phyloP scores from a whole-genome alignment of 2,113 vertebrate genomes.

The Smithornis capensis region DNA sequence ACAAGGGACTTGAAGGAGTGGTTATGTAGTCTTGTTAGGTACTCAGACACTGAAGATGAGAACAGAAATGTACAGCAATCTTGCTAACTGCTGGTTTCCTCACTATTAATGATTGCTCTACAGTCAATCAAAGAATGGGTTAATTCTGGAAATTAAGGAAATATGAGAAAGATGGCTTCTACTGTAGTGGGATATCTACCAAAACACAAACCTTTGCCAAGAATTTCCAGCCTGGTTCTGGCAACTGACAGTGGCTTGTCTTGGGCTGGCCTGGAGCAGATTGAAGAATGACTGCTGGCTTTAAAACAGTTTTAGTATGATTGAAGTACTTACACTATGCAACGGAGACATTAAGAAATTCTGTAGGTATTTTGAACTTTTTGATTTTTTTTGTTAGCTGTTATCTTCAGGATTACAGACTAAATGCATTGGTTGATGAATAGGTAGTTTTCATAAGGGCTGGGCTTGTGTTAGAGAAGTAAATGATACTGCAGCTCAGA shows the following conservation, averaged over 20 bases:
- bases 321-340: not conserved
- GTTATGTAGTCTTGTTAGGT: not conserved
- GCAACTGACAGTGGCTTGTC: not conserved
- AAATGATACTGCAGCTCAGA: not conserved
- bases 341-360: not conserved
- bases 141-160: not conserved
- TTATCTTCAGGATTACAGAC: not conserved
- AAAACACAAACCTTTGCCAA: not conserved
- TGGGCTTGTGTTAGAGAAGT: not conserved
- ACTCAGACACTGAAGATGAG: not conserved
- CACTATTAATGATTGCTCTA: not conserved
- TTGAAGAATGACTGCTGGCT: not conserved
- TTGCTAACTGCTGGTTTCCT: not conserved
- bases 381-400: not conserved
- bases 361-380: not conserved
- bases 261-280: not conserved
- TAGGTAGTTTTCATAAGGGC: not conserved
- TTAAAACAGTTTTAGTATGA: not conserved
- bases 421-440: not conserved
- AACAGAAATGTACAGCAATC: not conserved
- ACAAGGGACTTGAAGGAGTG: not conserved
- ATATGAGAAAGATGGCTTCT: not conserved
- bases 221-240: not conserved
- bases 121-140: not conserved
- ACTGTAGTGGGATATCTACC: not conserved